Evolutionary conservation across 1,140 invertebrate species (phyloP).

Genomic region (Drosophila mayri): DNA sequence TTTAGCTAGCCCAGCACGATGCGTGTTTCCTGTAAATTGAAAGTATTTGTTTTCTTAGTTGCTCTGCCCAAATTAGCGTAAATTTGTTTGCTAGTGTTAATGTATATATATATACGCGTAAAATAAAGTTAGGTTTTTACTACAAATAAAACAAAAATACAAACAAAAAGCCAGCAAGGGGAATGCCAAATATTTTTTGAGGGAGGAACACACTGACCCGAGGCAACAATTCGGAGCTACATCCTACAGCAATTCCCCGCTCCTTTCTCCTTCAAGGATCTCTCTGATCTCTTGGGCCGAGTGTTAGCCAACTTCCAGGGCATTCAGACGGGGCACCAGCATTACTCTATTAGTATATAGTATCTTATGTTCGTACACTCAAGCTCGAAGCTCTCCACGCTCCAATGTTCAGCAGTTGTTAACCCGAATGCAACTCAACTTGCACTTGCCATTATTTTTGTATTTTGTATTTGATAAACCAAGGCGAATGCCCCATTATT

Average conservation of each 20-base stretch:
- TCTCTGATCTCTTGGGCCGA: conserved; percentile 52
- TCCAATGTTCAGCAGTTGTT: conserved; percentile 34
- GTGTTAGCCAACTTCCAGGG: conserved; percentile 42
- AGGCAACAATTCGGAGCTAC: conserved; percentile 39
- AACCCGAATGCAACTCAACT: conserved; percentile 41
- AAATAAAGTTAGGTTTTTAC: conserved; percentile 7
- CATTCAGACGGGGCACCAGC: conserved; percentile 33
- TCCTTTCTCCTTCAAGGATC: conserved; percentile 54
- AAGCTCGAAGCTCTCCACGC: conserved; percentile 5
- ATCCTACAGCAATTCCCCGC: conserved; percentile 34
- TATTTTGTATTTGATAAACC: conserved; percentile 67
- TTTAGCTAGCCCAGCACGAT: conserved; percentile 30
- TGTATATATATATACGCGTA: conserved; percentile 27
- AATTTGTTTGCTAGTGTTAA: conserved; percentile 65
- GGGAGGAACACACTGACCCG: conserved; percentile 40
- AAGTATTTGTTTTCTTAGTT: conserved; percentile 71
- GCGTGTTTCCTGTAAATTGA: conserved; percentile 67
- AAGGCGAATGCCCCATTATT: conserved; percentile 49
- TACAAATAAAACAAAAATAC: conserved; percentile 5
- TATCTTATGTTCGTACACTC: conserved; percentile 16
- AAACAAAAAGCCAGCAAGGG: conserved; percentile 33
- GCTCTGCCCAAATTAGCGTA: conserved; percentile 60
- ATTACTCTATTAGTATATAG: conserved; percentile 16
- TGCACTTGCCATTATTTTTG: conserved; percentile 78
- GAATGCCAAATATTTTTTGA: conserved; percentile 43